phyloP scores from a whole-genome alignment of 2,888 invertebrate genomes.

The Syrphus vitripennis region DNA sequence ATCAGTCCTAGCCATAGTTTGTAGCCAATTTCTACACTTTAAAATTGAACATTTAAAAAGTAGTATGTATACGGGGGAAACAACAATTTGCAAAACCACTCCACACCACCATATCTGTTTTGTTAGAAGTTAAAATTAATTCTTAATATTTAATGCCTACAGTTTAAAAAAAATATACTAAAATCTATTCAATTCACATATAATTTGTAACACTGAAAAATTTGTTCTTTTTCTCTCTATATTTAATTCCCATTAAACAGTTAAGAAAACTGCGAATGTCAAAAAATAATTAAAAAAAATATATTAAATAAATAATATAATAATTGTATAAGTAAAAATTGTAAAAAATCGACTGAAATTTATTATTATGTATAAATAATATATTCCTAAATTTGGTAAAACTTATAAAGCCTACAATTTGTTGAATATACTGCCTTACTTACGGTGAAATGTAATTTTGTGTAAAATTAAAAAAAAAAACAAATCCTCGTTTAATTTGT shows the following conservation, averaged over 20 bases:
- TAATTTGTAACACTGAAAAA: conserved; percentile 51
- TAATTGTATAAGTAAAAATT: conserved; percentile 12
- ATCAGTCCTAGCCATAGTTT: conserved; percentile 68
- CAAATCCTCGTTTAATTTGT: conserved; percentile 37
- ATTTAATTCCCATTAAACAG: conserved; percentile 21
- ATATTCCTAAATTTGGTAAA: conserved; percentile 28
- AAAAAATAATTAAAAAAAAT: not conserved
- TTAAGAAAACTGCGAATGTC: conserved; percentile 22
- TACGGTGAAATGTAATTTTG: conserved; percentile 35
- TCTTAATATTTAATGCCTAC: conserved; percentile 37
- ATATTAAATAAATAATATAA: not conserved
- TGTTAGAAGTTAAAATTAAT: conserved; percentile 33
- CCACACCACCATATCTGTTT: conserved; percentile 59
- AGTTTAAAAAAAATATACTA: conserved; percentile 11
- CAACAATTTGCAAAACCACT: conserved; percentile 46
- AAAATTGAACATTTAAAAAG: conserved; percentile 37
- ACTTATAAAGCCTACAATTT: conserved; percentile 4
- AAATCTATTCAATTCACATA: conserved; percentile 41
- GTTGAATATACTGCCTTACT: conserved; percentile 34
- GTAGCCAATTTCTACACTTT: conserved; percentile 60
- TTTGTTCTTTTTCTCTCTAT: conserved; percentile 68
- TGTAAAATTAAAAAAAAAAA: conserved; percentile 23
- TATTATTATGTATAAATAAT: conserved; percentile 13
- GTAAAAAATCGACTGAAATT: conserved; percentile 51
- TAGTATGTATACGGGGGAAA: not conserved